These are phyloP conservation scores for Scaptomyza flava DNA, from an alignment of 2,888 invertebrate genomes.

Conservation along the genomic window DNA sequence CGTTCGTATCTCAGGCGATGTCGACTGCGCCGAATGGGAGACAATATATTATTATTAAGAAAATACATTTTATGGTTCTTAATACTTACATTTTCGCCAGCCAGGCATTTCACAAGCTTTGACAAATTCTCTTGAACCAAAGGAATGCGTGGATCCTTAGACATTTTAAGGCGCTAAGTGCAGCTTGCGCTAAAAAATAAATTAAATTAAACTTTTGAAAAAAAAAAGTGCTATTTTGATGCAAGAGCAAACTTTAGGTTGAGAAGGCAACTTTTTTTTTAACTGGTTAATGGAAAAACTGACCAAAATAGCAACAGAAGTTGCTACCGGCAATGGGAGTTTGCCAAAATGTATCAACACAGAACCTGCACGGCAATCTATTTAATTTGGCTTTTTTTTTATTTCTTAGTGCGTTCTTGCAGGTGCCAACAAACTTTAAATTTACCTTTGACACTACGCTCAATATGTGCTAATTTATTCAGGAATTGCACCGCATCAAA, in stretches of 20 bases:
- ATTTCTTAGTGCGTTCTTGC: background rate
- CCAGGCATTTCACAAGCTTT: conserved; percentile 29
- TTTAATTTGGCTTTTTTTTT: background rate
- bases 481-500: conserved; percentile 12
- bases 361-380: background rate
- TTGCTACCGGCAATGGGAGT: background rate
- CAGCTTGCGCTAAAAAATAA: background rate
- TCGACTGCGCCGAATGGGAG: conserved; percentile 67
- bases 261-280: background rate
- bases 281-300: background rate
- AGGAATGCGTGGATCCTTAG: conserved; percentile 24
- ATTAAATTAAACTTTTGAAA: background rate
- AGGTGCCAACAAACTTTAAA: background rate
- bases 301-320: background rate
- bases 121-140: conserved; percentile 2
- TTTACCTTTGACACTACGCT: background rate
- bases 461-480: background rate
- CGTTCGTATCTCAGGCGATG: conserved; percentile 82
- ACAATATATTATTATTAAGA: background rate
- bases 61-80: background rate
- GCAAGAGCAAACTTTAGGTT: background rate
- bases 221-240: background rate
- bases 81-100: conserved; percentile 20
- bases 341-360: background rate
- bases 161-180: conserved; percentile 20